Base-by-base conservation (phyloP, 2,797 vertebrate species). In the Microchirus variegatus region DNA sequence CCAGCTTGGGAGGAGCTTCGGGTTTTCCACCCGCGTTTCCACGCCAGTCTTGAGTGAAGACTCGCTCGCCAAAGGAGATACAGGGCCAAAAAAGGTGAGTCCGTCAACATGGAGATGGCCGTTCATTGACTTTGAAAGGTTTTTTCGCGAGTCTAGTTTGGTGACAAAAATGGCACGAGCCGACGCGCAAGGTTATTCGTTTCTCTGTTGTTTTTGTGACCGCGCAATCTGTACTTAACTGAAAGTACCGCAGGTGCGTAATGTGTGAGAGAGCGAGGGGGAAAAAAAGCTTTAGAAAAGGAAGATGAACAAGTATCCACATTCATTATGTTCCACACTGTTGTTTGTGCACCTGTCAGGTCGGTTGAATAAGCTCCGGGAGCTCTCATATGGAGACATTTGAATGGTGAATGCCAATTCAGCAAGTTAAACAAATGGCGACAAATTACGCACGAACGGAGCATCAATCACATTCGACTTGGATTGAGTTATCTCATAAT, bases 1-100 rank as follows among this genome's bases (percentile, higher is more conserved):
- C 10, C 73, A 51, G 75, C 63, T 75, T 77, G 83, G 88, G 88
- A 89, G 88, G 87, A 90, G 90, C 87, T 86, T 85, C 75, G 65
- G 54, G 66, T 75, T 80, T 78, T 75, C 38, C 12, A 43, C 67
- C 73, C 76, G 67, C 62, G 73, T 81, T 87, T 55, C 63, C 63
- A 67, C 66, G 52, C 78, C 78, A 80, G 68, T 86, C 57, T 76
- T 71, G 49, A 66, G 14, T 74, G 70, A 88, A 72, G 80, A 83
- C 64, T 45, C 60, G 54, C 36, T 64, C 68, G 67, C 63, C 66
- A 78, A 82, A 73, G 68, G 72, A 84, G 64, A 75, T 53, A 66
- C 64, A 75, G 14, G 31, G 36, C 46, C 2, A 74, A 86, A 74
- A 86, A 86, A 88, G 90, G 90, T 91, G 83, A 89, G 90, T 90